Evolutionary conservation across 2,888 invertebrate species (phyloP), one percentile per base, ranked within the genome.

Genomic region (Pterostichus niger): DNA sequence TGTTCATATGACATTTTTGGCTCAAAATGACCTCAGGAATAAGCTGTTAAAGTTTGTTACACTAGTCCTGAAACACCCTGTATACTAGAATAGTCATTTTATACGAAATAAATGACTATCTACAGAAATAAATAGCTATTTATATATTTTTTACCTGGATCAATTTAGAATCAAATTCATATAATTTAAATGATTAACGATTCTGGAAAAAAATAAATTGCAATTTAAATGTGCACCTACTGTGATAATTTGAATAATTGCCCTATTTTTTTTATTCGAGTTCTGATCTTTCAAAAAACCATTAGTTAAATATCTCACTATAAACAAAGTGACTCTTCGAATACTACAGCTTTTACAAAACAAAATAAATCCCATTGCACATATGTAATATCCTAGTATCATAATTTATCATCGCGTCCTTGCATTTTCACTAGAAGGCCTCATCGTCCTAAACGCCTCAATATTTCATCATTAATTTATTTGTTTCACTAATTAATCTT

Each of bases 161-260:
- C 59, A 35, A 31, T 64, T 49, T 13, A 49, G 11, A 49, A 49
- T 13, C 6, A n/a, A 64, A 33, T 31, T 7, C 6, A 56, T 24
- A 56, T 56, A 17, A 64, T 64, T 64, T 64, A 71, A 71, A 71
- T 71, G 68, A 71, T 71, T 71, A 15, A 71, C 17, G 17, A 24
- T 56, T 7, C 17, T 6, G 1, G 5, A 64, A 71, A 71, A 71
- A 71, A 71, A 61, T 11, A 44, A 44, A 71, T 44, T 44, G 24
- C 33, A 33, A 33, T 61, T 17, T 61, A 61, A 61, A 33, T 33
- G 31, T 71, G 44, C 68, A 44, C 68, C 15, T 15, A 44, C 10
- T 9, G 44, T 10, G 6, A 56, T 15, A 17, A 71, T 71, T 71
- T 71, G 15, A 71, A 71, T 71, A 71, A 71, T 17, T 71, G 15